A percentile compares a stretch with the other conserved stretches of the same genome.
Conservation (phyloP, 64 coral and sea anemone species). For the Anthopleura sola region DNA sequence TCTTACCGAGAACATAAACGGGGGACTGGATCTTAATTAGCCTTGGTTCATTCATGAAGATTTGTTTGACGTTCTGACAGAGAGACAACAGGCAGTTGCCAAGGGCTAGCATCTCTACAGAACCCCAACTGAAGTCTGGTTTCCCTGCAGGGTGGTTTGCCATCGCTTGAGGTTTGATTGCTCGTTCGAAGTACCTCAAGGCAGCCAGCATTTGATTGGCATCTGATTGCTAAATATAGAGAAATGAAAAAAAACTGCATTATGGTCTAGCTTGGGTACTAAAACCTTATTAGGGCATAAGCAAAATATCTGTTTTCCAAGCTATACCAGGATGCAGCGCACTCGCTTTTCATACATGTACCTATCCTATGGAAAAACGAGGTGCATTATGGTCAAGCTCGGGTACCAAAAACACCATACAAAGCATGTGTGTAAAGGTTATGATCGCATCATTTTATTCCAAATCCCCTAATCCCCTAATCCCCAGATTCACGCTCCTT, state of each 20-base stretch:
- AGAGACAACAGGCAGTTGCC: constrained; percentile 66
- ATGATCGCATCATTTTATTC: too few relatives aligned
- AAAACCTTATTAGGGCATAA: neutral
- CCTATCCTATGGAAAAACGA: too few relatives aligned
- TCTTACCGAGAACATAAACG: constrained; percentile 61
- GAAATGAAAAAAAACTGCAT: neutral
- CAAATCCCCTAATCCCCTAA: too few relatives aligned
- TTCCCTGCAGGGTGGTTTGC: constrained; percentile 8
- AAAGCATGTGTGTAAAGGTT: too few relatives aligned
- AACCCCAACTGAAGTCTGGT: constrained; percentile 58
- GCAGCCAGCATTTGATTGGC: constrained; percentile 78
- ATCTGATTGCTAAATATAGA: constrained; percentile 60
- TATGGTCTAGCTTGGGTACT: neutral
- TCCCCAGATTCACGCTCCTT: neutral
- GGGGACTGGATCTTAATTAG: constrained; percentile 58
- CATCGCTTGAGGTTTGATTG: constrained; percentile 32
- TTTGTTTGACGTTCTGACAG: constrained; percentile 47
- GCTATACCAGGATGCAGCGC: too few relatives aligned
- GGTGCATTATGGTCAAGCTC: too few relatives aligned
- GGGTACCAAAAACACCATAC: too few relatives aligned
- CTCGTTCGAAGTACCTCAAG: constrained; percentile 69
- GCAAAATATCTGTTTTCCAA: too few relatives aligned
- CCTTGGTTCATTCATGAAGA: constrained; percentile 56
- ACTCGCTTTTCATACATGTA: too few relatives aligned
- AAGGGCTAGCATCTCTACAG: constrained; percentile 58